These are phyloP conservation scores for Osmerus mordax DNA, from an alignment of 2,113 vertebrate species.

Conservation along the genomic window DNA sequence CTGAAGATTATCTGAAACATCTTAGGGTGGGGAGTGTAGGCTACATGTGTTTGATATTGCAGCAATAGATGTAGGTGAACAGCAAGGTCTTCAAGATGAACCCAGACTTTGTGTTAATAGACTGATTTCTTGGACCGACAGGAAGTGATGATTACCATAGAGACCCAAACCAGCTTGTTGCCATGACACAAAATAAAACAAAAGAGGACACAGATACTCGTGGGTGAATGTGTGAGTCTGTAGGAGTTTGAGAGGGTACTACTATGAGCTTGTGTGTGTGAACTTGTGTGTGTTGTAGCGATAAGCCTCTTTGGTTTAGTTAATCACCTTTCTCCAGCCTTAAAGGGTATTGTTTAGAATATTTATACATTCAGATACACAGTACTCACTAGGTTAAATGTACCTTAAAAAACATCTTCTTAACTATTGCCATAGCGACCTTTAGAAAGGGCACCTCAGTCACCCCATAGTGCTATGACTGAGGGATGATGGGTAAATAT, in stretches of 20 bases:
- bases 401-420: not conserved
- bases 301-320: slow-evolving; percentile 27
- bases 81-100: no score
- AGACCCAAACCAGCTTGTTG: no score
- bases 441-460: not conserved
- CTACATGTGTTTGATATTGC: no score
- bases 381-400: not conserved
- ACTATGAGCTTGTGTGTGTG: slow-evolving; percentile 2
- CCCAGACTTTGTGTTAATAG: no score
- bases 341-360: slow-evolving; percentile 1
- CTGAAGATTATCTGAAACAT: no score
- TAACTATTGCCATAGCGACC: not conserved
- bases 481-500: slow-evolving; percentile 13
- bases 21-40: no score
- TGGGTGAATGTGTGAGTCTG: not conserved
- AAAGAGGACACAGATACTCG: not conserved
- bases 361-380: not conserved
- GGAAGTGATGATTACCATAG: no score
- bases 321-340: slow-evolving; percentile 17
- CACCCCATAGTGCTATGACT: no score
- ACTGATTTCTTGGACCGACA: no score
- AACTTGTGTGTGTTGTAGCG: slow-evolving; percentile 7
- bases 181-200: no score
- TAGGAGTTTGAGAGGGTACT: not conserved
- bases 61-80: no score